phyloP scores from a whole-genome alignment of 2,888 invertebrate species.

The Osmoderma eremita region DNA sequence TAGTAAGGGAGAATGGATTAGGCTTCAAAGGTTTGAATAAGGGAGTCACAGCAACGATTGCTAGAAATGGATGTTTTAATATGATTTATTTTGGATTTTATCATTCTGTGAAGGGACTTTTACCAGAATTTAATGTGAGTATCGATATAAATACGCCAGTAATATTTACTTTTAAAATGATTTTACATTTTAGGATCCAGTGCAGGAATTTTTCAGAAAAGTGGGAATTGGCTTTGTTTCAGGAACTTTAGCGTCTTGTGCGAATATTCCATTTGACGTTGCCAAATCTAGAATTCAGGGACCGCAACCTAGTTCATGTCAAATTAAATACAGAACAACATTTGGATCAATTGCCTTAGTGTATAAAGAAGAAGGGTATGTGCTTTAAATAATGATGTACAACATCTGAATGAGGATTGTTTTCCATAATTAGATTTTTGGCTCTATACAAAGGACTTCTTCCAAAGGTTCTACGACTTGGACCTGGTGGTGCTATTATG shows the following conservation, averaged over 20 bases:
- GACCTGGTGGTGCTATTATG: slow-evolving; percentile 96
- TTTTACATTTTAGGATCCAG: slow-evolving; percentile 69
- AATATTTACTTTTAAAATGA: too few species aligned
- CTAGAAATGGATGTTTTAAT: slow-evolving; percentile 91
- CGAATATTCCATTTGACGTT: slow-evolving; percentile 96
- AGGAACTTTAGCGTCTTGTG: slow-evolving; percentile 85
- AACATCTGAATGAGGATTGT: neutral
- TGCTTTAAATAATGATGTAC: neutral
- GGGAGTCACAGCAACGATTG: slow-evolving; percentile 89
- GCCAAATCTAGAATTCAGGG: slow-evolving; percentile 96
- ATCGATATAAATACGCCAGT: neutral
- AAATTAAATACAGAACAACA: slow-evolving; percentile 83
- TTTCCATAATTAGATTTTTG: slow-evolving; percentile 71
- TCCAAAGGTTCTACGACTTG: slow-evolving; percentile 90
- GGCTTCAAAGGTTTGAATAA: slow-evolving; percentile 85
- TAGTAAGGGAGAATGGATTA: slow-evolving; percentile 79
- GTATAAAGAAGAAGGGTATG: slow-evolving; percentile 88
- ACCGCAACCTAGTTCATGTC: slow-evolving; percentile 79
- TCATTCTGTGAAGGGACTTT: slow-evolving; percentile 83
- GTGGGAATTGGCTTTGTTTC: slow-evolving; percentile 87
- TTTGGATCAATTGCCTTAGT: slow-evolving; percentile 77
- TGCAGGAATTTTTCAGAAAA: slow-evolving; percentile 78
- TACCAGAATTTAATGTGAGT: slow-evolving; percentile 73
- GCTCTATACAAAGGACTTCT: slow-evolving; percentile 92
- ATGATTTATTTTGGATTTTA: slow-evolving; percentile 96